Evolutionary conservation across 1,140 invertebrate species (phyloP).

Genomic region (Dolichoris vasculosae): DNA sequence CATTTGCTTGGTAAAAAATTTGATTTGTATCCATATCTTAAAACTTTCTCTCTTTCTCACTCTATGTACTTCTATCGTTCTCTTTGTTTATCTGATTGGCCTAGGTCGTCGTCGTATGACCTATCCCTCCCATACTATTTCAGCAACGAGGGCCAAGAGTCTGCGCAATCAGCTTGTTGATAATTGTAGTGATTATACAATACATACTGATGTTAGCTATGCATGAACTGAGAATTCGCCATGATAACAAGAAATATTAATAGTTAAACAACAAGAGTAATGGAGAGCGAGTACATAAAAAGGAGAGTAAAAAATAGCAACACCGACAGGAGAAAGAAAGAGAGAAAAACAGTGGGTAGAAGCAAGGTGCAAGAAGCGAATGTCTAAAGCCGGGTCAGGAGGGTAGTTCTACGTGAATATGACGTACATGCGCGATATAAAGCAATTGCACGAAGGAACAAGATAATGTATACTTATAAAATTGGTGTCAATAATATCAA

Average conservation of each 20-base stretch:
- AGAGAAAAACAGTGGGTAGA: not conserved
- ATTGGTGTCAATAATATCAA: not conserved
- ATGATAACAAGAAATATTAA: not conserved
- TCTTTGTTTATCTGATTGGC: not conserved
- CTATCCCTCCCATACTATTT: not conserved
- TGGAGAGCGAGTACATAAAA: not conserved
- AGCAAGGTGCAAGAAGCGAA: not conserved
- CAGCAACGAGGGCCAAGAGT: no score
- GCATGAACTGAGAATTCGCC: not conserved
- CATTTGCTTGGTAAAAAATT: no score
- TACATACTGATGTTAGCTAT: not conserved
- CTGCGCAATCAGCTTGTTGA: not conserved
- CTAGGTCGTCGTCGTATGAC: not conserved
- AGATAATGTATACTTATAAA: not conserved
- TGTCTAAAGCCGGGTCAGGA: not conserved
- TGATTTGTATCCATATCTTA: no score
- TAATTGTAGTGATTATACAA: not conserved
- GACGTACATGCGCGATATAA: slow-evolving; percentile 3
- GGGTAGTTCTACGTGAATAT: not conserved
- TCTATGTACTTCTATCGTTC: not conserved
- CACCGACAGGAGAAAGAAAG: not conserved
- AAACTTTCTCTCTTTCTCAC: slow-evolving; percentile 34
- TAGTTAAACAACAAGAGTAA: not conserved
- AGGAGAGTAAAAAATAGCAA: not conserved
- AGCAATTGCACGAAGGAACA: not conserved